Base-by-base conservation (phyloP, 2,113 vertebrate species). In the Hippocampus barbouri region DNA sequence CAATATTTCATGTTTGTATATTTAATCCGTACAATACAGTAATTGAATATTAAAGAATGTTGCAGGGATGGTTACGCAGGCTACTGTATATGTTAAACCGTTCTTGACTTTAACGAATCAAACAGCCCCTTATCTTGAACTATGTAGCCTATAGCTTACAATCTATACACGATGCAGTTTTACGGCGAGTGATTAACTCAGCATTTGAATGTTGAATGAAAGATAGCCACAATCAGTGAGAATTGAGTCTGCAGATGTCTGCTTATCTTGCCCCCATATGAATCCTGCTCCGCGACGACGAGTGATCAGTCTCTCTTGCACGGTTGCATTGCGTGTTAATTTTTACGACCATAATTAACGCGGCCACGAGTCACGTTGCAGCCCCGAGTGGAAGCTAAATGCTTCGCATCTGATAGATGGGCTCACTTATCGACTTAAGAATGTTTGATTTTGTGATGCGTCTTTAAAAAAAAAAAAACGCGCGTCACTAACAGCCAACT, bases 161-260 rank as follows among this genome's bases (percentile, higher is more conserved):
- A 54, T 54, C 51, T n/a, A 56, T 51, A 45, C 16, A 51, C 15
- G 53, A n/a, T 54, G 53, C 53, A 9, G 53, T 54, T 54, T 10
- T 2, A 11, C 27, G 30, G 7, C 25, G 61, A 34, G 70, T 75
- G 77, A 85, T 84, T 67, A 76, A 68, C 73, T 86, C 86, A 79
- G 38, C 8, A 76, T 86, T 80, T 80, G 72, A 73, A 74, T 81
- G 72, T 80, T 75, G 15, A 57, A 70, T 76, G 77, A 70, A 65
- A 43, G 61, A 64, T 64, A 64, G 21, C 8, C 34, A 23, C 25
- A 59, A 54, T 54, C 53, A 54, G 12, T 2, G 70, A 74, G 64
- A 69, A 47, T 38, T 2, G 71, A 0, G 7, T 18, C 34, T 68
- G 23, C 25, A 30, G 23, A 30, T 60, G 23, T 9, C 5, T 20